Evolutionary conservation across 2,888 invertebrate species (phyloP).

Genomic region (Oeneis ivallda): DNA sequence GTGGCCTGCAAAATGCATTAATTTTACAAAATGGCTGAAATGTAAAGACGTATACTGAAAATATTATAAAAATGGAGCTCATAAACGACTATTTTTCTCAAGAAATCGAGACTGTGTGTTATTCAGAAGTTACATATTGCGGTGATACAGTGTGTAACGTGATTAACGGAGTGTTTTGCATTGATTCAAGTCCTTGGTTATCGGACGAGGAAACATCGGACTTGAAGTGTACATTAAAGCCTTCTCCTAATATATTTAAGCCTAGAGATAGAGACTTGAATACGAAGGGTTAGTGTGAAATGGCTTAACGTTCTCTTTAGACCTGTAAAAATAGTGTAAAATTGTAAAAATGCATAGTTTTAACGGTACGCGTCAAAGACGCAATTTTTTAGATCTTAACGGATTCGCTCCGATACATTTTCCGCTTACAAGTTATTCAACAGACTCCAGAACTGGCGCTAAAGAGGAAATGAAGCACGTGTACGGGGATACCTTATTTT

Average conservation of each 20-base stretch:
- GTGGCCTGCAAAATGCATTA: not conserved
- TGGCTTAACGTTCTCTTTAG: slow-evolving; percentile 57
- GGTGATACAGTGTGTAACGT: slow-evolving; percentile 55
- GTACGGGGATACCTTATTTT: slow-evolving; percentile 55
- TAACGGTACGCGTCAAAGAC: slow-evolving; percentile 56
- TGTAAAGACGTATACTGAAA: slow-evolving; percentile 73
- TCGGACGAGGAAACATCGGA: slow-evolving; percentile 47
- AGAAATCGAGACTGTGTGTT: slow-evolving; percentile 58
- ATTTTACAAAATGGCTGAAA: slow-evolving; percentile 77
- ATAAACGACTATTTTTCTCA: slow-evolving; percentile 58
- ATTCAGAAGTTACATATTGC: slow-evolving; percentile 51
- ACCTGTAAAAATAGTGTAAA: slow-evolving; percentile 48
- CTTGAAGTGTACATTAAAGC: slow-evolving; percentile 58
- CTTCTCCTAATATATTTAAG: slow-evolving; percentile 58
- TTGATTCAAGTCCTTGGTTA: slow-evolving; percentile 54
- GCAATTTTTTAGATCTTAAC: slow-evolving; percentile 48
- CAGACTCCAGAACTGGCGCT: slow-evolving; percentile 51
- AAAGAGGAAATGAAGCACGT: slow-evolving; percentile 56
- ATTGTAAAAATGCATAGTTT: slow-evolving; percentile 57
- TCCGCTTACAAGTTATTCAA: slow-evolving; percentile 59
- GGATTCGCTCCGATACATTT: slow-evolving; percentile 54
- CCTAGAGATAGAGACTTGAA: slow-evolving; percentile 46
- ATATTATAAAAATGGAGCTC: slow-evolving; percentile 73
- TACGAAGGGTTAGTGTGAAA: slow-evolving; percentile 56
- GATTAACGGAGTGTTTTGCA: slow-evolving; percentile 45